Percentiles rank a stretch among this genome's conserved stretches.
phyloP scores from a whole-genome alignment of 2,113 vertebrate species.

The Ellobius talpinus region DNA sequence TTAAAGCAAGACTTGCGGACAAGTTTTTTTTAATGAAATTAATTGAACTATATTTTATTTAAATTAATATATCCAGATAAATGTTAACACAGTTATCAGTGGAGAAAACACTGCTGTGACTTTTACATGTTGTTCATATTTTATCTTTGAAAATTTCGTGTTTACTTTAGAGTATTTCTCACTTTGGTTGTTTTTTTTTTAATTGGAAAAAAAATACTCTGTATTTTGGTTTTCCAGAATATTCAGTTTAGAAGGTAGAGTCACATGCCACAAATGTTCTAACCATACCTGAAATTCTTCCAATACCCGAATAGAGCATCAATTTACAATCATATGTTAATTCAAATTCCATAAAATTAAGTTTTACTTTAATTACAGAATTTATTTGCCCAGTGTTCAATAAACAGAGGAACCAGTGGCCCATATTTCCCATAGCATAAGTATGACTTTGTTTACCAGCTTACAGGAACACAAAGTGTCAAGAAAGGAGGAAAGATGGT shows the following conservation, averaged over 20 bases:
- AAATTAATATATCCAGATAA: background rate
- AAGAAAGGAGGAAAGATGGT: background rate
- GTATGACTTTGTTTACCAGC: background rate
- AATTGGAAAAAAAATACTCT: background rate
- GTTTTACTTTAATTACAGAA: background rate
- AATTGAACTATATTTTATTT: background rate
- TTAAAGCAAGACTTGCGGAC: background rate
- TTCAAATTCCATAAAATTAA: constrained; percentile 20
- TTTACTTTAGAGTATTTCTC: constrained; percentile 37
- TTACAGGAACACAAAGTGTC: background rate
- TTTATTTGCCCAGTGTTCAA: background rate
- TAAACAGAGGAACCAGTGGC: background rate
- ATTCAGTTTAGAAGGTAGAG: constrained; percentile 12
- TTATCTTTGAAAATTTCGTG: constrained; percentile 40
- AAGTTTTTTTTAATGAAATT: too few relatives aligned
- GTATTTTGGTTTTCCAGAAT: constrained; percentile 42
- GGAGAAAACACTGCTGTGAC: constrained; percentile 3
- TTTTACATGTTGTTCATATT: background rate
- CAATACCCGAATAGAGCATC: background rate
- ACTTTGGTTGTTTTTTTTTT: constrained; percentile 43
- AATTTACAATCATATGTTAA: constrained; percentile 62
- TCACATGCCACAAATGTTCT: background rate
- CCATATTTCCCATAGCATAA: background rate
- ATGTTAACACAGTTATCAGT: background rate
- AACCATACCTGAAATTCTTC: constrained; percentile 29